These are phyloP conservation scores for Tachypleus tridentatus DNA, from an alignment of 1,140 invertebrate genomes.

Conservation along the genomic window DNA sequence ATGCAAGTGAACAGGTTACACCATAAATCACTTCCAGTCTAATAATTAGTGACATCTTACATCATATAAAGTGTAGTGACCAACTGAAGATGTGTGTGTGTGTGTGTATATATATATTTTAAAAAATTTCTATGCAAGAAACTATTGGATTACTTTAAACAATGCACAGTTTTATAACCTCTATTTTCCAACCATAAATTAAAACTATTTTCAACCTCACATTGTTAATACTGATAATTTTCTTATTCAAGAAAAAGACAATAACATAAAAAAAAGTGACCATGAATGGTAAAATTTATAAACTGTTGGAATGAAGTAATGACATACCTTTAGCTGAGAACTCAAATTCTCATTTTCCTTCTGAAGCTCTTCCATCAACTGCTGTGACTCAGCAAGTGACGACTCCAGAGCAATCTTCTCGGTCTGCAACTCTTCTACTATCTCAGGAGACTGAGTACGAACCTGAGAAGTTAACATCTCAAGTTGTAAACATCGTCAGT, in stretches of 20 bases:
- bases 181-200: neutral
- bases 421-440: conserved; percentile 26
- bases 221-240: neutral
- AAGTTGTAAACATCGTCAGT: too few species aligned
- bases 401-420: conserved; percentile 2
- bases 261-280: neutral
- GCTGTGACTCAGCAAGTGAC: conserved; percentile 1
- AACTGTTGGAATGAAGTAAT: neutral
- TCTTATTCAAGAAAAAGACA: neutral
- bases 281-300: neutral
- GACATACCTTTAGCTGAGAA: conserved; percentile 5
- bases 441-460: conserved; percentile 18
- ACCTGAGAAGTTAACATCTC: conserved; percentile 10
- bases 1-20: too few species aligned
- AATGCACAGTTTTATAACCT: neutral
- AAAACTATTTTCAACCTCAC: neutral
- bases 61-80: too few species aligned
- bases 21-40: too few species aligned
- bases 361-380: conserved; percentile 4
- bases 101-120: too few species aligned
- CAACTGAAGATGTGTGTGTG: too few species aligned
- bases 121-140: too few species aligned
- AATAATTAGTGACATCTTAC: too few species aligned
- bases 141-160: too few species aligned
- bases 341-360: conserved; percentile 5